Conservation (phyloP, 2,888 invertebrate species). For the Papilio protenor region DNA sequence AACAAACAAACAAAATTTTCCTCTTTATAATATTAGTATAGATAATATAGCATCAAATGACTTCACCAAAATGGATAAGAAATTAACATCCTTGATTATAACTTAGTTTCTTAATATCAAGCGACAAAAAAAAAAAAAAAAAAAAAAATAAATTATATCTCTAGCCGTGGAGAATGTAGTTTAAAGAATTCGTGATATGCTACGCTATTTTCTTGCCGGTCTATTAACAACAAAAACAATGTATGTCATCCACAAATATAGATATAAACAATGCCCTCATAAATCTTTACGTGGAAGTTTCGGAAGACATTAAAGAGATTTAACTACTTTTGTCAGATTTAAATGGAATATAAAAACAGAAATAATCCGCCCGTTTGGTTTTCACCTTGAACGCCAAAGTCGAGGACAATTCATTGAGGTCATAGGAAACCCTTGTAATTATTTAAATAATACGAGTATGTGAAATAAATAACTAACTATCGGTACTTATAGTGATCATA, state of each 20-base stretch:
- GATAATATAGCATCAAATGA: too few species aligned
- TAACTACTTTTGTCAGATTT: conserved; percentile 19
- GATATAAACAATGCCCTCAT: conserved; percentile 21
- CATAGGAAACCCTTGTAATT: not conserved
- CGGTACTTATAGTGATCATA: not conserved
- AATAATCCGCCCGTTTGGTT: not conserved
- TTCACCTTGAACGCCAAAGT: not conserved
- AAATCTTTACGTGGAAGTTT: conserved; percentile 11
- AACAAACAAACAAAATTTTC: too few species aligned
- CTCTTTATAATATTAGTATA: too few species aligned
- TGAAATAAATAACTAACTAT: too few species aligned
- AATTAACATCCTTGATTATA: not conserved
- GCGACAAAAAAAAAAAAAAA: too few species aligned
- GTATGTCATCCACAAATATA: conserved; percentile 2
- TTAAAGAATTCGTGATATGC: conserved; percentile 19
- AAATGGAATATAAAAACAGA: conserved; percentile 10
- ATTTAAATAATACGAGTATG: too few species aligned
- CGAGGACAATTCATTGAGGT: not conserved
- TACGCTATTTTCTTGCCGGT: conserved; percentile 16
- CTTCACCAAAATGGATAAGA: not conserved
- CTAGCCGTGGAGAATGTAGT: conserved; percentile 13
- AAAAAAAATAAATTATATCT: conserved; percentile 20
- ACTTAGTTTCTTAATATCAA: conserved; percentile 18
- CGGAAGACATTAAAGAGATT: conserved; percentile 16
- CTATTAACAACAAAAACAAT: conserved; percentile 4